A percentile compares a stretch with the other conserved stretches of the same genome.
phyloP scores from a whole-genome alignment of 2,113 vertebrate genomes.

The Tamias sibiricus region DNA sequence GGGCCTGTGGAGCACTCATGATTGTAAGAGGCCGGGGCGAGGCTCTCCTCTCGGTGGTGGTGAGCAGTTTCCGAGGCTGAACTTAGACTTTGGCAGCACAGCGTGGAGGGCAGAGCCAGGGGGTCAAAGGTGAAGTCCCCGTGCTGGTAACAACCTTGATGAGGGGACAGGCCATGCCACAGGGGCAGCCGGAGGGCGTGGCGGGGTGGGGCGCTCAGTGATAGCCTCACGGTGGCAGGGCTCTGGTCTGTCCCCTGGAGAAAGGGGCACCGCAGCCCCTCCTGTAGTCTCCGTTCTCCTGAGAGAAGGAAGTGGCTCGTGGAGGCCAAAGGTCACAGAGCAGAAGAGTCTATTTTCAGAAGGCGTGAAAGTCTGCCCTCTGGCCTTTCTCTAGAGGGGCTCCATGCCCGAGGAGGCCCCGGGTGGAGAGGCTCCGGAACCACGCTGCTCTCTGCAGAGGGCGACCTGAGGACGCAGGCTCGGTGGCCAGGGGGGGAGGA shows the following conservation, averaged over 20 bases:
- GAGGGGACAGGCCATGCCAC: neutral
- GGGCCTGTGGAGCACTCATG: constrained; percentile 4
- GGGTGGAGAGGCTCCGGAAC: fast-evolving
- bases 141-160: neutral
- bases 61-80: neutral
- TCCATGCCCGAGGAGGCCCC: fast-evolving
- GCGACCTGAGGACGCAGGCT: fast-evolving
- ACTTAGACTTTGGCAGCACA: neutral
- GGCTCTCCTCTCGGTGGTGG: neutral
- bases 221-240: too few relatives aligned
- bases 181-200: neutral
- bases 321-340: neutral
- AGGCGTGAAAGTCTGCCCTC: neutral
- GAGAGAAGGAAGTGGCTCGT: neutral
- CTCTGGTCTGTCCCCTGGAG: fast-evolving
- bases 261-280: fast-evolving
- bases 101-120: neutral
- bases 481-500: fast-evolving
- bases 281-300: fast-evolving
- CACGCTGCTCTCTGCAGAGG: neutral
- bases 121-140: constrained; percentile 42
- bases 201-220: too few relatives aligned
- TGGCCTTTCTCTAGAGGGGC: neutral
- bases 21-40: neutral
- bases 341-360: neutral